phyloP scores from a whole-genome alignment of 2,113 vertebrate species.

The Ptilorrhoa leucosticta region DNA sequence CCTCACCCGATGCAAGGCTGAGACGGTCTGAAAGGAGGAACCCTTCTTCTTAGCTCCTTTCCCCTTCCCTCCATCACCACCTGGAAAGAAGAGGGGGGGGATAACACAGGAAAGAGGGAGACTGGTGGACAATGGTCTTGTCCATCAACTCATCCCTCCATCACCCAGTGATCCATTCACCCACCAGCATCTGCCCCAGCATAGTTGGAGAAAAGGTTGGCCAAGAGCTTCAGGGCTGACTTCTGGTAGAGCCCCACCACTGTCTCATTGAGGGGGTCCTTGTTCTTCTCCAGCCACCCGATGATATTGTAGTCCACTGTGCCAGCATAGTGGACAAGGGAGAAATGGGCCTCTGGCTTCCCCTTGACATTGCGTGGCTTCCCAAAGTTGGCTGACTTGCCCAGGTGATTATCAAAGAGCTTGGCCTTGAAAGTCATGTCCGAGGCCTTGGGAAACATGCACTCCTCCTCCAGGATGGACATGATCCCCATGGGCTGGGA shows the following conservation, averaged over 20 bases:
- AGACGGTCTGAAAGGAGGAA: conserved; percentile 92
- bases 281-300: neutral
- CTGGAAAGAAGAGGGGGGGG: neutral
- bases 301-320: neutral
- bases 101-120: neutral
- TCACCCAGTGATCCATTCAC: neutral
- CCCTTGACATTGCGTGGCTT: conserved; percentile 75
- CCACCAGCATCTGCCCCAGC: conserved; percentile 78
- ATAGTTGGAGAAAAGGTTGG: conserved; percentile 80
- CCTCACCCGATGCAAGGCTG: conserved; percentile 87
- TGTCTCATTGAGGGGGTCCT: neutral
- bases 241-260: conserved; percentile 5
- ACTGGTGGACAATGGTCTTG: neutral
- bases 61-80: conserved; percentile 63
- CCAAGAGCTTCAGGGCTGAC: conserved; percentile 77
- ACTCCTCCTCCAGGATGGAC: conserved; percentile 75
- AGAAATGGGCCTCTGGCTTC: neutral
- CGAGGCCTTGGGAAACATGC: conserved; percentile 76
- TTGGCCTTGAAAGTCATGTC: conserved; percentile 85
- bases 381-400: conserved; percentile 81
- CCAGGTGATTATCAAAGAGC: conserved; percentile 85
- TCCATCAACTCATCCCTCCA: neutral
- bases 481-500: conserved; percentile 74
- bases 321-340: neutral
- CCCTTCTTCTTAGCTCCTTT: conserved; percentile 91